Evolutionary conservation across 2,888 invertebrate species (phyloP).

Genomic region (Frankliniella fusca): DNA sequence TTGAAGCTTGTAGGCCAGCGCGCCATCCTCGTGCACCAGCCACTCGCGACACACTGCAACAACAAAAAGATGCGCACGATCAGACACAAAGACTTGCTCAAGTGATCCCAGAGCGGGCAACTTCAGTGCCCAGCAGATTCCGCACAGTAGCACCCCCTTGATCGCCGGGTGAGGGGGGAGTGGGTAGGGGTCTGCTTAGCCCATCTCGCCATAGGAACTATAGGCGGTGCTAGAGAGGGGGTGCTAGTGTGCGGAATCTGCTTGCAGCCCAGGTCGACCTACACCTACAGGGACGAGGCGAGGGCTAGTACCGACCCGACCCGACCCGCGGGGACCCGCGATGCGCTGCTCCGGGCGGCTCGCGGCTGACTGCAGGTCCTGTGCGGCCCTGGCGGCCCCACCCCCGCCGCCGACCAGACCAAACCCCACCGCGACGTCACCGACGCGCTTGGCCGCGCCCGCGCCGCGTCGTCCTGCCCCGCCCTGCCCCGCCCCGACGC

Average conservation of each 20-base stretch:
- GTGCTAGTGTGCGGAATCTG: too few species aligned
- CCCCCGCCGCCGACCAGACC: background rate
- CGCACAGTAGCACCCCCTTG: background rate
- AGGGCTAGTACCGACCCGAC: too few species aligned
- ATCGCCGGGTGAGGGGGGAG: background rate
- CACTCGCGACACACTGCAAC: slow-evolving; percentile 72
- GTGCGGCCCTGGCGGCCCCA: background rate
- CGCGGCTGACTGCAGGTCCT: background rate
- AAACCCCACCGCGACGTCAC: background rate
- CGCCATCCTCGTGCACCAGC: slow-evolving; percentile 79
- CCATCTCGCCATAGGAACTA: too few species aligned
- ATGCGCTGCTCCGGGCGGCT: background rate
- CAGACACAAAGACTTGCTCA: background rate
- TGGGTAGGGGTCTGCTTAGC: background rate
- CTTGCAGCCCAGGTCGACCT: too few species aligned
- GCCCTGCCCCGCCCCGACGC: background rate
- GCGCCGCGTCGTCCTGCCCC: background rate
- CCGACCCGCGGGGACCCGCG: too few species aligned
- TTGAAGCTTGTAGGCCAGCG: slow-evolving; percentile 73
- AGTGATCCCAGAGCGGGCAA: background rate
- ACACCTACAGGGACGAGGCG: too few species aligned
- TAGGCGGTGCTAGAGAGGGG: too few species aligned
- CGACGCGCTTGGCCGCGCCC: background rate
- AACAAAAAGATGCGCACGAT: slow-evolving; percentile 33
- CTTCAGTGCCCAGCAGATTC: too few species aligned